Percentiles rank a stretch among this genome's conserved stretches.
Evolutionary conservation across 2,797 vertebrate species (phyloP).

Genomic region (Xenops minutus): DNA sequence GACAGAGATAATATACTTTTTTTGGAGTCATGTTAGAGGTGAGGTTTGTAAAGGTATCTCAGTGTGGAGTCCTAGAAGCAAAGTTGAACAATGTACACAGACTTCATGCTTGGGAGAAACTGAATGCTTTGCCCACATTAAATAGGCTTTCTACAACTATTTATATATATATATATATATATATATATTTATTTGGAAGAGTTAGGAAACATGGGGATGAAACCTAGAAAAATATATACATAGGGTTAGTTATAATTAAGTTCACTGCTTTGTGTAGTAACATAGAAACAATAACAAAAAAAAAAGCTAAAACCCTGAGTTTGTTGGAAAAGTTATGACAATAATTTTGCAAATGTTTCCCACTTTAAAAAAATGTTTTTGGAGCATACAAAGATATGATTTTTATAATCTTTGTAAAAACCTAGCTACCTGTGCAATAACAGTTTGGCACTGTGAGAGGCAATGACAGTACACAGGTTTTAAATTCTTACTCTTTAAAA

Average conservation of each 20-base stretch:
- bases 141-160: no score
- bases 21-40: not conserved
- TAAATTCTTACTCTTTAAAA: no score
- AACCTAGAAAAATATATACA: no score
- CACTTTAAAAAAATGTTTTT: slow-evolving; percentile 10
- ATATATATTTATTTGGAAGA: no score
- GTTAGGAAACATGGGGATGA: no score
- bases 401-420: slow-evolving; percentile 42
- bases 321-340: slow-evolving; percentile 23
- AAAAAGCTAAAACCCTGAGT: not conserved
- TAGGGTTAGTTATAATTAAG: no score
- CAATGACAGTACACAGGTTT: not conserved
- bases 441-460: slow-evolving; percentile 18
- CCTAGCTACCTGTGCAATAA: slow-evolving; percentile 3
- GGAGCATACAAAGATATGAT: not conserved
- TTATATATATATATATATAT: no score
- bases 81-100: not conserved
- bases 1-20: not conserved
- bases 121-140: no score
- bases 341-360: not conserved
- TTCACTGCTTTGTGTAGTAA: no score
- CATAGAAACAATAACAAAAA: no score
- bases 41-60: not conserved
- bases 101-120: not conserved
- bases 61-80: not conserved